Percentiles rank a stretch among this genome's conserved stretches.
Evolutionary conservation across 1,140 invertebrate genomes (phyloP).

Genomic region (Hycleus phaleratus): DNA sequence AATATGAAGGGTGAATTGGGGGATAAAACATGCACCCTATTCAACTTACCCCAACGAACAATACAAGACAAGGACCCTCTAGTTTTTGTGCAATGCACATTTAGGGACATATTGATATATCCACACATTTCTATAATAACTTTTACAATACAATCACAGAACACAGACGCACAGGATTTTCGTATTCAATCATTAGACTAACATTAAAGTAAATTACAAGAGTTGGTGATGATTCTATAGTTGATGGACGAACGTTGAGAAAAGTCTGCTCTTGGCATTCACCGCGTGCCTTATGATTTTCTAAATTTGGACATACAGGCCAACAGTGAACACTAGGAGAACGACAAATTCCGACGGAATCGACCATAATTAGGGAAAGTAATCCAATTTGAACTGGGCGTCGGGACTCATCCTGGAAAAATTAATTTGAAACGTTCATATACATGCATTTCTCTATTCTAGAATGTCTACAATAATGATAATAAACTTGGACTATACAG

Average conservation of each 20-base stretch:
- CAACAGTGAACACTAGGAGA: constrained; percentile 85
- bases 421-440: neutral
- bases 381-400: neutral
- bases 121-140: constrained; percentile 9
- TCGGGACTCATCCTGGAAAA: neutral
- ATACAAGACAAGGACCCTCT: constrained; percentile 8
- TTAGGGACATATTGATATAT: constrained; percentile 11
- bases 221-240: too few species aligned
- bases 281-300: constrained; percentile 90
- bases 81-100: constrained; percentile 11
- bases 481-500: too few species aligned
- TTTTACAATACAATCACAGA: neutral
- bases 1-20: constrained; percentile 13
- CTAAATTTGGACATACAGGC: constrained; percentile 66
- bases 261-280: constrained; percentile 89
- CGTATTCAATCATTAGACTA: neutral
- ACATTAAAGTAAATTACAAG: too few species aligned
- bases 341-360: constrained; percentile 39
- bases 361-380: too few species aligned
- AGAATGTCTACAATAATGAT: too few species aligned
- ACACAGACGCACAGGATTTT: neutral
- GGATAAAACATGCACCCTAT: constrained; percentile 29
- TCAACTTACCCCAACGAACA: constrained; percentile 9
- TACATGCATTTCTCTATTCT: neutral
- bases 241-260: constrained; percentile 40